Evolutionary conservation across 2,888 invertebrate species (phyloP).

Genomic region (Tanytarsus gracilentus): DNA sequence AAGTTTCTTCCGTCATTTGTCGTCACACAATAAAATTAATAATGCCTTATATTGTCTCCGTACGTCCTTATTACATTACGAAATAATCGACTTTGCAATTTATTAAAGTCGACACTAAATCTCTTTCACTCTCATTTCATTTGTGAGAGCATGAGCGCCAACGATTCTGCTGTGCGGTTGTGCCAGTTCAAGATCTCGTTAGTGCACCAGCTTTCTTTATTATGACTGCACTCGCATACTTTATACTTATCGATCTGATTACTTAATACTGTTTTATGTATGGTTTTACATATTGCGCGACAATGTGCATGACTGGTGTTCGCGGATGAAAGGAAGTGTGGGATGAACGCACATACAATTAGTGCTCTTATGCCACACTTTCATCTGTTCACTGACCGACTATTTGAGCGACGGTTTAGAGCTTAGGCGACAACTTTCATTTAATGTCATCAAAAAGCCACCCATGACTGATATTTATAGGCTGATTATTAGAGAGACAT

Average conservation of each 20-base stretch:
- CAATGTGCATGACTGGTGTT: too few relatives aligned
- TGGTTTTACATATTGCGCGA: too few relatives aligned
- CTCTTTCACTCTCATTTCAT: background rate
- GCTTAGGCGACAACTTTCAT: background rate
- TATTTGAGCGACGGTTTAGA: too few relatives aligned
- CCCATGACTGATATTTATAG: background rate
- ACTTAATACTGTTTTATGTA: constrained; percentile 11
- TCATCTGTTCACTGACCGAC: too few relatives aligned
- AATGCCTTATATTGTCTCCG: too few relatives aligned
- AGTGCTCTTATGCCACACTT: constrained; percentile 1
- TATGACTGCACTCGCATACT: constrained; percentile 2
- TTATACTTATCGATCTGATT: constrained; percentile 9
- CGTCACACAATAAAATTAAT: too few relatives aligned
- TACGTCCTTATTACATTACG: too few relatives aligned
- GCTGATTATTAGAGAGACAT: too few relatives aligned
- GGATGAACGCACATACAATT: constrained; percentile 5
- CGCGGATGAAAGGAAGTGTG: constrained; percentile 26
- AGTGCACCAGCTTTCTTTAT: constrained; percentile 15
- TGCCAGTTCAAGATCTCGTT: constrained; percentile 2
- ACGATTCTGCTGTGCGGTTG: background rate
- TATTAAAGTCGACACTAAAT: background rate
- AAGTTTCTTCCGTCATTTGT: too few relatives aligned
- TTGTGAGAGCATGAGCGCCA: background rate
- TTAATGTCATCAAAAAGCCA: constrained; percentile 3
- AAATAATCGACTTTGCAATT: background rate